Evolutionary conservation across 1,140 invertebrate species (phyloP), one percentile per base, ranked within the genome.

Genomic region (Laupala kohalensis): DNA sequence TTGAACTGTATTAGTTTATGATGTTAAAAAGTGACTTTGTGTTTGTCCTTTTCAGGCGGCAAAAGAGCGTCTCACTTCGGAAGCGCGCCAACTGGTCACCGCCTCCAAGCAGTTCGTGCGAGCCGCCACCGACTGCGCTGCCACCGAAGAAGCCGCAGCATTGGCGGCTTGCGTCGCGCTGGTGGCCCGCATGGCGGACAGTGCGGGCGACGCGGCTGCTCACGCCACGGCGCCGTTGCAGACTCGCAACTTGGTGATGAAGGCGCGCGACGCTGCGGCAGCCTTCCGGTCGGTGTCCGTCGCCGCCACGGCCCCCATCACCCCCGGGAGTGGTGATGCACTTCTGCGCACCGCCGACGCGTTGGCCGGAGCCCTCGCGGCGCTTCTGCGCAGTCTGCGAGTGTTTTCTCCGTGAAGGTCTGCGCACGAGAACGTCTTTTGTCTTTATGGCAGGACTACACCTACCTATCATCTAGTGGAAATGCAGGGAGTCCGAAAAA

Each of bases 41-140:
- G n/a, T n/a, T n/a, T n/a, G n/a, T n/a, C n/a, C n/a, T n/a, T n/a
- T 90, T 78, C 81, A 90, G 83, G 83, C 83, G 15, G 89, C 90
- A 5, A 87, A 89, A 77, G 91, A 92, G 73, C 86, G 89, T 75
- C 80, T 95, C n/a, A 90, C 90, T 0, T 83, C 86, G 29, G 90
- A 93, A 78, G 90, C 92, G 0, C 83, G 92, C 69, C 88, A 90
- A 12, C 86, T 95, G 76, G 92, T 95, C 53, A 92, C 90, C 0
- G 89, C 92, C 27, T 93, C 92, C 9, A 92, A 95, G 75, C 82
- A 90, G 62, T 83, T 96, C 73, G 74, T 71, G 70, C 72, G 74
- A 67, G 73, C 69, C 37, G 62, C 64, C 6, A 63, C 69, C 24
- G 73, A 72, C 29, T 77, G 80, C 23, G 84, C 84, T 4, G 83